Conservation (phyloP, 2,797 vertebrate species). For the Argyrosomus regius region DNA sequence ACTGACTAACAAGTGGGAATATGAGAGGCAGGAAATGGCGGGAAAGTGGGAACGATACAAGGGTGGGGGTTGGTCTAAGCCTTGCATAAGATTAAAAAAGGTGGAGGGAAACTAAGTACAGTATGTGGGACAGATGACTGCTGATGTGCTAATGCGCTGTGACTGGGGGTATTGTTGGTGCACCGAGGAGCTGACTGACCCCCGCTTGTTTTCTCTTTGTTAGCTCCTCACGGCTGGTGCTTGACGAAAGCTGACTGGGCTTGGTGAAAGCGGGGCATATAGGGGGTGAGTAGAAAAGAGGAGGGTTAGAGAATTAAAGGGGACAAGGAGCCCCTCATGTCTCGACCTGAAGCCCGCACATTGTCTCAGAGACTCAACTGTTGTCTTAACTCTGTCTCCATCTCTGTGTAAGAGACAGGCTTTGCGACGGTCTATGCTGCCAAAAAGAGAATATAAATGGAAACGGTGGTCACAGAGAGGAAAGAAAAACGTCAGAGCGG, state of each 20-base stretch:
- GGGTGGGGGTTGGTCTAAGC: conserved; percentile 40
- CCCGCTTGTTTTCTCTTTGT: conserved; percentile 71
- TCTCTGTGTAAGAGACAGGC: conserved; percentile 14
- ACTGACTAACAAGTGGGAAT: conserved; percentile 41
- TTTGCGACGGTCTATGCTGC: conserved; percentile 7
- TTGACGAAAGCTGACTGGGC: conserved; percentile 47
- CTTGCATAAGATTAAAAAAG: conserved; percentile 48
- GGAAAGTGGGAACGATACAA: conserved; percentile 56
- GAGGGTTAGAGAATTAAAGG: conserved; percentile 35
- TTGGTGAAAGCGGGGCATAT: conserved; percentile 47
- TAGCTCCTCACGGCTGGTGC: conserved; percentile 45
- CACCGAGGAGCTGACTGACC: conserved; percentile 57
- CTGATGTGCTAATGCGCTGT: conserved; percentile 71
- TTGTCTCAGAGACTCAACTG: conserved; percentile 49
- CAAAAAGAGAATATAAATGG: conserved; percentile 37
- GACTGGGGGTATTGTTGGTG: conserved; percentile 72
- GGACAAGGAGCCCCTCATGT: conserved; percentile 59
- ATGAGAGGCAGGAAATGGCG: conserved; percentile 55
- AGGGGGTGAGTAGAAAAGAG: conserved; percentile 24
- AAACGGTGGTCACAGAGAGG: conserved; percentile 31
- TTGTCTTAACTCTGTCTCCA: conserved; percentile 56
- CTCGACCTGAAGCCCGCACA: conserved; percentile 59
- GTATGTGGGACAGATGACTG: conserved; percentile 65
- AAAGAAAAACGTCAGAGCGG: conserved; percentile 17
- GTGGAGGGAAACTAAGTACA: conserved; percentile 54